phyloP scores from a whole-genome alignment of 2,797 vertebrate genomes.

The Synaphobranchus kaupii region DNA sequence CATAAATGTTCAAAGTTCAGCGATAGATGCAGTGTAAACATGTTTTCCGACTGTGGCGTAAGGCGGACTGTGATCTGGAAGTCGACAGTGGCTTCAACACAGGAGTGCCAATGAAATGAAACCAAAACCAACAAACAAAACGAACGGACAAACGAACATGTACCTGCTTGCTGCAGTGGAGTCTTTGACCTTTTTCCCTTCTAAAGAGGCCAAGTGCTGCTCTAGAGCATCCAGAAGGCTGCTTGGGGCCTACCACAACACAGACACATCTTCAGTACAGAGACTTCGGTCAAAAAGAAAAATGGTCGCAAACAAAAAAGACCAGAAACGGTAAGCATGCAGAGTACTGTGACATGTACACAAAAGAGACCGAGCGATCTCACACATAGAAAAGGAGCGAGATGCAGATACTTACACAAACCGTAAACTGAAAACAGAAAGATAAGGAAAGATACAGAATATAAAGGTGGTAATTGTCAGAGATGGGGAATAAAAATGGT shows the following conservation, averaged over 20 bases:
- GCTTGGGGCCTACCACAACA: conserved; percentile 85
- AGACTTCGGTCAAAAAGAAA: conserved; percentile 42
- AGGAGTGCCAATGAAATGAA: neutral
- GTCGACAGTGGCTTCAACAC: neutral
- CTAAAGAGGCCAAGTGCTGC: conserved; percentile 96
- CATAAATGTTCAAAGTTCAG: neutral
- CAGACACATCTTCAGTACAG: conserved; percentile 43
- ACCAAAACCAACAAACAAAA: neutral
- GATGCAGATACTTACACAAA: conserved; percentile 80
- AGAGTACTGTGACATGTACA: conserved; percentile 38
- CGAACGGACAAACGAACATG: neutral
- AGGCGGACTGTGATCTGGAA: neutral
- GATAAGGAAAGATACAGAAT: conserved; percentile 82
- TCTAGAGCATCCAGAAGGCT: conserved; percentile 94
- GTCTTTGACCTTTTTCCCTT: conserved; percentile 99
- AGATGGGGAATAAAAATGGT: conserved; percentile 48
- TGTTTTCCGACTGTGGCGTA: neutral
- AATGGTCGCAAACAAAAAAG: conserved; percentile 40
- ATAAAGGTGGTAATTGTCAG: conserved; percentile 81
- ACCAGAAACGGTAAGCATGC: conserved; percentile 42
- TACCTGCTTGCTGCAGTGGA: conserved; percentile 98
- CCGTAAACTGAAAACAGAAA: conserved; percentile 79
- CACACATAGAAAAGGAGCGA: conserved; percentile 66
- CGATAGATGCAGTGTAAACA: neutral
- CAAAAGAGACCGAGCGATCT: conserved; percentile 26